Conservation (phyloP, 1,140 invertebrate genomes). For the Melitaea cinxia region DNA sequence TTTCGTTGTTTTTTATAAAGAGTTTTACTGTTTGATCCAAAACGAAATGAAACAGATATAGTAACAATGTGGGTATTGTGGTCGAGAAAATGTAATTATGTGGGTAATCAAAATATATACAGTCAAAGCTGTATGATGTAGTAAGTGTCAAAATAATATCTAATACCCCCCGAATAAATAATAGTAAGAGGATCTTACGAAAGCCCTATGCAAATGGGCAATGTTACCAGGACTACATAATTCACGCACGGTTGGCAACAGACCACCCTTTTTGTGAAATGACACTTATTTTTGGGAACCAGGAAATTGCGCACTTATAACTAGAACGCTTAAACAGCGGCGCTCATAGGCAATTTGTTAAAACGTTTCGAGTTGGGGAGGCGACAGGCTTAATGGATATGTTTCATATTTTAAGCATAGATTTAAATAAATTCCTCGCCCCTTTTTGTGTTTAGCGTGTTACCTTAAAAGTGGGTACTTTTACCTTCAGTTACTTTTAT, state of each 20-base stretch:
- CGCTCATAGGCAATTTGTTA: slow-evolving; percentile 46
- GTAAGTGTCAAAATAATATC: background rate
- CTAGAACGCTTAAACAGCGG: slow-evolving; percentile 53
- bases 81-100: too few species aligned
- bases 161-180: background rate
- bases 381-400: slow-evolving; percentile 33
- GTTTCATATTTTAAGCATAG: slow-evolving; percentile 26
- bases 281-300: slow-evolving; percentile 69
- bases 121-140: too few species aligned
- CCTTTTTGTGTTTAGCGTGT: too few species aligned
- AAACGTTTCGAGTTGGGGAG: slow-evolving; percentile 38
- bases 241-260: slow-evolving; percentile 49
- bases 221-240: slow-evolving; percentile 55
- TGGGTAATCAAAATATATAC: too few species aligned
- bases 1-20: background rate
- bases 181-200: background rate
- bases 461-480: too few species aligned
- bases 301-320: slow-evolving; percentile 68
- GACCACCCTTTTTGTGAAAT: slow-evolving; percentile 65
- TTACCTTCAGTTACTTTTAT: too few species aligned
- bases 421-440: slow-evolving; percentile 1
- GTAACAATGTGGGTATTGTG: too few species aligned
- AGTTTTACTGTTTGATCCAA: background rate
- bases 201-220: slow-evolving; percentile 13
- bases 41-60: background rate